These are phyloP conservation scores for Prolemur simus DNA, from an alignment of 2,113 vertebrate species.

Conservation along the genomic window DNA sequence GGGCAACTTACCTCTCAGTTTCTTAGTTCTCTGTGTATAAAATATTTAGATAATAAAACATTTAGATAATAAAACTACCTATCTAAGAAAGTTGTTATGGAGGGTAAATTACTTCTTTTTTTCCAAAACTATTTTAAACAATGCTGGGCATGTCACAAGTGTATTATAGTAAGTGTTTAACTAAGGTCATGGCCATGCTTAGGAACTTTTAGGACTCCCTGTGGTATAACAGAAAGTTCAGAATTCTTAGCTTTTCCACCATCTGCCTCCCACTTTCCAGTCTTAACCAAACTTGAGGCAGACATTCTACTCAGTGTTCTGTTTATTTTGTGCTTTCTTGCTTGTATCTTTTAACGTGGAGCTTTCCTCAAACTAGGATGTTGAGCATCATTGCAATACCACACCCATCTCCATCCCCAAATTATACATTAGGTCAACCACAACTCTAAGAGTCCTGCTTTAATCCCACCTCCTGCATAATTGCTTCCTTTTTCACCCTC, in stretches of 20 bases:
- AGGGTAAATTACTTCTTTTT: not conserved
- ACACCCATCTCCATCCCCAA: not conserved
- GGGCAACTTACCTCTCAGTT: not conserved
- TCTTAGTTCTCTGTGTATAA: not conserved
- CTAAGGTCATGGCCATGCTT: not conserved
- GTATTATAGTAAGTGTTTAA: not conserved
- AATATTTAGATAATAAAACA: not conserved
- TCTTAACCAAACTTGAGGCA: not conserved
- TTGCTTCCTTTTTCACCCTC: not conserved
- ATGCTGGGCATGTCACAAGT: not conserved
- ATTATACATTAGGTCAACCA: not conserved
- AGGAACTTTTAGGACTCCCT: not conserved
- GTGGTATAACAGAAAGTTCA: not conserved
- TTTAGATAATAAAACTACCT: not conserved
- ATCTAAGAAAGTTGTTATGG: not conserved
- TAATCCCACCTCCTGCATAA: not conserved
- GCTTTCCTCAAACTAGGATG: not conserved
- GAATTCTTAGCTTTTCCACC: not conserved
- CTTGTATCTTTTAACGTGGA: not conserved
- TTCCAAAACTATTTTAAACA: not conserved
- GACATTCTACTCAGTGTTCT: not conserved
- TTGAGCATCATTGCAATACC: not conserved
- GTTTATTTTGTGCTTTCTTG: not conserved
- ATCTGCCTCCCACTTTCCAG: not conserved
- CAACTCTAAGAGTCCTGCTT: not conserved